These are phyloP conservation scores for Scytalopus superciliaris DNA, from an alignment of 2,113 vertebrate genomes.

Conservation along the genomic window DNA sequence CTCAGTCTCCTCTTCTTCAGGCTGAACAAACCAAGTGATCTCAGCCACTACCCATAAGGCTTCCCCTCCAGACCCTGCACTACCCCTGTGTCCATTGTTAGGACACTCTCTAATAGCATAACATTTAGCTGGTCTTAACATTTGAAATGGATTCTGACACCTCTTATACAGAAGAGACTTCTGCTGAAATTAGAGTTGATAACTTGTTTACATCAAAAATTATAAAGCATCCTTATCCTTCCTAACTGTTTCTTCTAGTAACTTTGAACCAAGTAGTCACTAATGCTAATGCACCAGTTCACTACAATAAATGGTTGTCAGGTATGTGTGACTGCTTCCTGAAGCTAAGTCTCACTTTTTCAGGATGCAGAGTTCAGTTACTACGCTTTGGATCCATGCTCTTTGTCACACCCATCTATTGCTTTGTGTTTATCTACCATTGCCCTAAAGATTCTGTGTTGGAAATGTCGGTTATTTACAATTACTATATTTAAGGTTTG, in stretches of 20 bases:
- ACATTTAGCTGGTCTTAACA: not conserved
- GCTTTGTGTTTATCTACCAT: not conserved
- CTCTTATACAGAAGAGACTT: too few relatives aligned
- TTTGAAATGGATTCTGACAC: not conserved
- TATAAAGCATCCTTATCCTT: not conserved
- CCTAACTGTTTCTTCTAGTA: slow-evolving; percentile 22
- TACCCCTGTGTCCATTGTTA: fast-evolving
- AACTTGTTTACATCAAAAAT: not conserved
- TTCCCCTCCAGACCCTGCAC: not conserved
- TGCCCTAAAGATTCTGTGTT: not conserved
- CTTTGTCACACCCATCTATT: not conserved
- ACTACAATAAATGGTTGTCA: not conserved
- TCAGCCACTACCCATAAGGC: fast-evolving
- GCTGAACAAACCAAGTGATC: not conserved
- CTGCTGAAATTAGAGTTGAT: not conserved
- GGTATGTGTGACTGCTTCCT: not conserved
- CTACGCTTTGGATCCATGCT: not conserved
- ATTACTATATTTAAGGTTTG: not conserved
- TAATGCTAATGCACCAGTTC: not conserved
- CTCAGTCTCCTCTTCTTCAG: not conserved
- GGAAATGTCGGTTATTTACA: not conserved
- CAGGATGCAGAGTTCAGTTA: not conserved
- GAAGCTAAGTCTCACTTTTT: not conserved
- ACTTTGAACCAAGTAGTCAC: slow-evolving; percentile 15
- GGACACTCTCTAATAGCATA: not conserved